Evolutionary conservation across 2,797 vertebrate genomes (phyloP).

Genomic region (Meda fulgida): DNA sequence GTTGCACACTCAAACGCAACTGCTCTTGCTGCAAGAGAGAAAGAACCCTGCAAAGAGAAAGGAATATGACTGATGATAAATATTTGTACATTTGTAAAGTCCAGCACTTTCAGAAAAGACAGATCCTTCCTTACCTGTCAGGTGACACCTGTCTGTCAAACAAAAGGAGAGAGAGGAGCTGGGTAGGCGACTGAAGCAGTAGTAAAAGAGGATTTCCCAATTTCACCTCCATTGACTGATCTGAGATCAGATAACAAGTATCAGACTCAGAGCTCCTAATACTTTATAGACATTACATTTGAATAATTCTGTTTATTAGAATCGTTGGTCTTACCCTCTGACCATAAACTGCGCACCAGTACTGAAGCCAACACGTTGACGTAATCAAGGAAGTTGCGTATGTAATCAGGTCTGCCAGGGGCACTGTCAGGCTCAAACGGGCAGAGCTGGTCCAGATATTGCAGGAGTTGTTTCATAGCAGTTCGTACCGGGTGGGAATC

Average conservation of each 20-base stretch:
- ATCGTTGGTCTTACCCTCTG: slow-evolving; percentile 83
- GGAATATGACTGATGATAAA: not conserved
- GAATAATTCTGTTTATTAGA: not conserved
- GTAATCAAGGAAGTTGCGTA: slow-evolving; percentile 87
- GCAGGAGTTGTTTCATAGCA: slow-evolving; percentile 86
- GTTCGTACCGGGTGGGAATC: slow-evolving; percentile 84
- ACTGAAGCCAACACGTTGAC: slow-evolving; percentile 85
- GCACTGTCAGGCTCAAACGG: slow-evolving; percentile 69
- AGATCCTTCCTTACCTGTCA: slow-evolving; percentile 82
- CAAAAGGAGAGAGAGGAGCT: slow-evolving; percentile 89
- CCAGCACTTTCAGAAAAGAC: not conserved
- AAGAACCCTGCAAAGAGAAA: slow-evolving; percentile 76
- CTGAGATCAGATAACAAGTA: slow-evolving; percentile 69
- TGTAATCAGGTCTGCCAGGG: slow-evolving; percentile 76
- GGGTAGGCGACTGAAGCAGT: slow-evolving; percentile 87
- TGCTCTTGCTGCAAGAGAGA: slow-evolving; percentile 84
- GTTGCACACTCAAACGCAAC: slow-evolving; percentile 85
- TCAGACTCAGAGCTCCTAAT: not conserved
- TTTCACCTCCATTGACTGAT: slow-evolving; percentile 80
- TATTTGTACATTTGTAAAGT: not conserved
- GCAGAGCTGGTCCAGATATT: slow-evolving; percentile 80
- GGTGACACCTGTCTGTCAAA: slow-evolving; percentile 94
- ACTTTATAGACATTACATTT: not conserved
- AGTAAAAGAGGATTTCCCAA: slow-evolving; percentile 92
- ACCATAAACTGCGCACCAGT: slow-evolving; percentile 83